Evolutionary conservation across 2,888 invertebrate genomes (phyloP), one percentile per base, ranked within the genome.

Genomic region (Plemyria rubiginata): DNA sequence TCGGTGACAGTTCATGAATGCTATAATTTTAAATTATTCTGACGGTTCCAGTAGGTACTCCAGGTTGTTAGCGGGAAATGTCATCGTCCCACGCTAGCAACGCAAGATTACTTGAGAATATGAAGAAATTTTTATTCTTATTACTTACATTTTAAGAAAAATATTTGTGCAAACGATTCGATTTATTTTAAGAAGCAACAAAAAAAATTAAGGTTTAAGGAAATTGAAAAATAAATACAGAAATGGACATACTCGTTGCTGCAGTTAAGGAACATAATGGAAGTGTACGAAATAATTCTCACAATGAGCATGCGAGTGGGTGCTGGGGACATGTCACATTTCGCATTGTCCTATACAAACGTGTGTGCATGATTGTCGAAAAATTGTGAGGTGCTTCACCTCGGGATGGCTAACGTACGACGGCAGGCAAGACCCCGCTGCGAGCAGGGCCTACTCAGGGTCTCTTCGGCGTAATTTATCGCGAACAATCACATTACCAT

Each of bases 401-500:
- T 85, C 77, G 67, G 59, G 54, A 72, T 77, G 78, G 74, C 72
- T 75, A 73, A 73, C 72, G 73, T 69, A 71, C 67, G 73, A 77
- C 80, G 80, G 85, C 86, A 84, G 79, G 80, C 74, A 84, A 43
- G 72, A 73, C 73, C 92, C 91, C 81, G 91, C 91, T 87, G 91
- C 69, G 89, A 73, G 75, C 73, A 73, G 75, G 74, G 73, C 81
- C 82, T 78, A 75, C 78, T 77, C 80, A 71, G 79, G 51, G 80
- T 75, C 78, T 80, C 79, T 73, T 80, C 82, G 78, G 81, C 85
- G 86, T 90, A 91, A 92, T 92, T 89, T 89, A 90, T 90, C 85
- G 86, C 83, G 79, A 87, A 91, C 90, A 91, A 90, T 88, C 90
- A 88, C 90, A 92, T 92, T 92, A 92, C 88, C 91, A 92, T 92